These are phyloP conservation scores for Melieria picta DNA, from an alignment of 2,888 invertebrate species.

Conservation along the genomic window DNA sequence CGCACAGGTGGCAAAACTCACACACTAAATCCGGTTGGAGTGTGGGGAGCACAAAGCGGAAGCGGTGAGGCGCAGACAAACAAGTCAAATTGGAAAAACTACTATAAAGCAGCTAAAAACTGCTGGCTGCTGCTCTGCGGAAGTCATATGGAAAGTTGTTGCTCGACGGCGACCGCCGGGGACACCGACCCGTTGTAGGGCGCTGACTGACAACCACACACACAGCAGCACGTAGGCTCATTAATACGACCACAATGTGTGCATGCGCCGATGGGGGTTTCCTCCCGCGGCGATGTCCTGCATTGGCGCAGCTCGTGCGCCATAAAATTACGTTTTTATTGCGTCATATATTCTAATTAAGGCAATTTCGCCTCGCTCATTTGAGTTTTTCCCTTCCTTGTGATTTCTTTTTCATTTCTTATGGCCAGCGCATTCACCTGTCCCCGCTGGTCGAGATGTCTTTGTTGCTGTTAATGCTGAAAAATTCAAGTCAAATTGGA, in stretches of 20 bases:
- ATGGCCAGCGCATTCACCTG: background rate
- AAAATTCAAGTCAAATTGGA: no score
- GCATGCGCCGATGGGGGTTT: background rate
- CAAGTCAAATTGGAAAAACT: no score
- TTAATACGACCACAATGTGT: conserved; percentile 3
- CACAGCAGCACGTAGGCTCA: background rate
- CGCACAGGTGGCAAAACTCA: conserved; percentile 1
- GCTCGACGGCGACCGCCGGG: background rate
- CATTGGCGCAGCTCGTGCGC: background rate
- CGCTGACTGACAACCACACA: no score
- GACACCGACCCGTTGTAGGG: no score
- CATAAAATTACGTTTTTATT: conserved; percentile 46
- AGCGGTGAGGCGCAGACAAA: no score
- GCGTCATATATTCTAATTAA: conserved; percentile 55
- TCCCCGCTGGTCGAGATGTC: no score
- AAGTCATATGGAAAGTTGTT: no score
- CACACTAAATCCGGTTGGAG: background rate
- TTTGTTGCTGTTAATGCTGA: no score
- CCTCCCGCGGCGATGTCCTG: background rate
- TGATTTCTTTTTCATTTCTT: background rate
- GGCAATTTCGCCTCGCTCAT: conserved; percentile 50
- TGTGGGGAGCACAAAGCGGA: no score
- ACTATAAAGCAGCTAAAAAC: no score
- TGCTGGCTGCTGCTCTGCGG: no score
- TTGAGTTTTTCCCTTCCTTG: conserved; percentile 22